These are phyloP conservation scores for Sebastes steindachneri DNA, from an alignment of 2,797 vertebrate species.

Conservation along the genomic window DNA sequence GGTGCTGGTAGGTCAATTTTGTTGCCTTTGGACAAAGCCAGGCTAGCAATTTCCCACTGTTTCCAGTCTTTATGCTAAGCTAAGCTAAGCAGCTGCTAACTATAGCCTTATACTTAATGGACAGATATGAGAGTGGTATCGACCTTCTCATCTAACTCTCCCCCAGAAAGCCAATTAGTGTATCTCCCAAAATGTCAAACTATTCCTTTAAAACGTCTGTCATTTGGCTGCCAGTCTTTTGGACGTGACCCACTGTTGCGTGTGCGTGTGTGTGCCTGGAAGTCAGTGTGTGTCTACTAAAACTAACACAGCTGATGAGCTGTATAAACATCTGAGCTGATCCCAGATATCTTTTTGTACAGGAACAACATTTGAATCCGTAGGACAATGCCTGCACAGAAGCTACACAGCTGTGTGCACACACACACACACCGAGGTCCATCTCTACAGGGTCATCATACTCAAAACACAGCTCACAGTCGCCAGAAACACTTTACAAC, in stretches of 20 bases:
- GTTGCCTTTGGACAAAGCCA: not conserved
- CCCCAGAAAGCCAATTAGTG: not conserved
- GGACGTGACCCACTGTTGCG: not conserved
- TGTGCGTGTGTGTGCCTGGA: slow-evolving; percentile 5
- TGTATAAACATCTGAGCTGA: slow-evolving; percentile 69
- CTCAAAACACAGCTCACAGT: slow-evolving; percentile 52
- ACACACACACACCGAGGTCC: slow-evolving; percentile 40
- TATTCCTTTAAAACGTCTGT: not conserved
- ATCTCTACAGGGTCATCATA: slow-evolving; percentile 54
- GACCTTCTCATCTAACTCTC: not conserved
- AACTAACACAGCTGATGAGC: slow-evolving; percentile 70
- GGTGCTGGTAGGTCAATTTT: not conserved
- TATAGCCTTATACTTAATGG: not conserved
- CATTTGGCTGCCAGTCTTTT: slow-evolving; percentile 3
- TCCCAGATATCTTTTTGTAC: slow-evolving; percentile 66
- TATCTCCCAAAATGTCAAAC: not conserved
- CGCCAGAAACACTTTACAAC: slow-evolving; percentile 51
- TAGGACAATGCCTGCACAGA: slow-evolving; percentile 69
- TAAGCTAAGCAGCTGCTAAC: not conserved
- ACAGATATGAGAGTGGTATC: not conserved
- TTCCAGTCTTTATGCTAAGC: not conserved
- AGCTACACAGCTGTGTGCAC: slow-evolving; percentile 73
- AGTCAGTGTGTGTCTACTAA: slow-evolving; percentile 23
- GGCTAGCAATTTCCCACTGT: not conserved
- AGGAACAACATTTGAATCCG: slow-evolving; percentile 65